These are phyloP conservation scores for Sphaerophoria rueppellii DNA, from an alignment of 2,888 invertebrate genomes.

Conservation along the genomic window DNA sequence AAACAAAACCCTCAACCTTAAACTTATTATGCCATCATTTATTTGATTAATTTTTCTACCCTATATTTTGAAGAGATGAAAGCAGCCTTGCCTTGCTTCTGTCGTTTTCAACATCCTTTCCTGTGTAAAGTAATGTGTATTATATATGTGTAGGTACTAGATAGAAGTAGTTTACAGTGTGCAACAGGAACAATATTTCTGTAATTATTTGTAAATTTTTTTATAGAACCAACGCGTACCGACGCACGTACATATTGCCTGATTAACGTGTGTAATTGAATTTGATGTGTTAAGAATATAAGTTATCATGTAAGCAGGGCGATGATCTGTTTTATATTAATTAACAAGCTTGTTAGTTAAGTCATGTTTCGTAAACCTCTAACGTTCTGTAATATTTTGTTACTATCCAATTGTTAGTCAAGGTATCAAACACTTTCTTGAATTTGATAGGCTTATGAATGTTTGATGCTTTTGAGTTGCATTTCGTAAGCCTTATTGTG, in stretches of 20 bases:
- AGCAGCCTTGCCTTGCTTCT: background rate
- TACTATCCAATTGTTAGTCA: slow-evolving; percentile 11
- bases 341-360: slow-evolving; percentile 50
- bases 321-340: slow-evolving; percentile 43
- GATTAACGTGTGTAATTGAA: background rate
- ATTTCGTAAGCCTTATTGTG: background rate
- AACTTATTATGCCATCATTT: slow-evolving; percentile 60
- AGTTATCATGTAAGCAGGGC: slow-evolving; percentile 10
- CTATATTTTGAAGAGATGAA: slow-evolving; percentile 15
- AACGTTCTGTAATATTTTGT: slow-evolving; percentile 20
- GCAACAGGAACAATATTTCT: slow-evolving; percentile 29
- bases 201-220: slow-evolving; percentile 40
- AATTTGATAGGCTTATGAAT: background rate
- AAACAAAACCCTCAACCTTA: slow-evolving; percentile 65
- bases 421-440: background rate
- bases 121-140: background rate
- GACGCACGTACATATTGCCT: background rate
- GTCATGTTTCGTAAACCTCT: slow-evolving; percentile 18
- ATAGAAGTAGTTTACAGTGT: background rate
- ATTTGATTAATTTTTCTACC: slow-evolving; percentile 53
- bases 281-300: slow-evolving; percentile 10
- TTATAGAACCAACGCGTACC: slow-evolving; percentile 12
- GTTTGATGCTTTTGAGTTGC: background rate
- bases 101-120: slow-evolving; percentile 15
- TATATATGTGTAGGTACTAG: background rate